phyloP scores from a whole-genome alignment of 2,797 vertebrate species.

The Knipowitschia caucasica region DNA sequence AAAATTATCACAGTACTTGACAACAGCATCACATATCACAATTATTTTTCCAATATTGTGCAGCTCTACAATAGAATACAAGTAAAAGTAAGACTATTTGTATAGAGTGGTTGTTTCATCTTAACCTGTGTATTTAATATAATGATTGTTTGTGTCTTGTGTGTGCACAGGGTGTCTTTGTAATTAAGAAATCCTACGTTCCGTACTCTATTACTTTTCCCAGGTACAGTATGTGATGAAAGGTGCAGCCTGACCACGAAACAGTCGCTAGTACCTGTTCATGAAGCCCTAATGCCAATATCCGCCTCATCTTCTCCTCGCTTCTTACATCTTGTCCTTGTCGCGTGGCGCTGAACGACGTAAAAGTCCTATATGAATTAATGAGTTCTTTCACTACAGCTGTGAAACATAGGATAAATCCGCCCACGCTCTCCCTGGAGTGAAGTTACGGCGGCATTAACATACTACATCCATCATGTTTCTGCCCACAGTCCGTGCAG shows the following conservation, averaged over 20 bases:
- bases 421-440: conserved; percentile 41
- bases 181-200: too few species aligned
- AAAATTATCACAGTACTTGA: too few species aligned
- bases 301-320: background rate
- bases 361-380: conserved; percentile 50
- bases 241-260: background rate
- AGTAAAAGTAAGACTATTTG: too few species aligned
- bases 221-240: too few species aligned
- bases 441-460: conserved; percentile 29
- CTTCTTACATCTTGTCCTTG: conserved; percentile 25
- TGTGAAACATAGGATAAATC: conserved; percentile 41
- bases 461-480: conserved; percentile 14
- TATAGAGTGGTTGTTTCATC: too few species aligned
- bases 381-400: conserved; percentile 32
- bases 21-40: too few species aligned
- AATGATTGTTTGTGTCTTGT: too few species aligned
- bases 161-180: too few species aligned
- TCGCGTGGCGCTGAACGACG: conserved; percentile 35
- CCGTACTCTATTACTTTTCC: too few species aligned
- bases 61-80: too few species aligned
- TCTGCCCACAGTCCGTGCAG: conserved; percentile 4
- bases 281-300: background rate
- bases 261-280: background rate
- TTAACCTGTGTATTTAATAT: too few species aligned
- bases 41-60: too few species aligned